A percentile compares a stretch with the other conserved stretches of the same genome.
Evolutionary conservation across 2,888 invertebrate genomes (phyloP).

Genomic region (Tiliacea aurago): DNA sequence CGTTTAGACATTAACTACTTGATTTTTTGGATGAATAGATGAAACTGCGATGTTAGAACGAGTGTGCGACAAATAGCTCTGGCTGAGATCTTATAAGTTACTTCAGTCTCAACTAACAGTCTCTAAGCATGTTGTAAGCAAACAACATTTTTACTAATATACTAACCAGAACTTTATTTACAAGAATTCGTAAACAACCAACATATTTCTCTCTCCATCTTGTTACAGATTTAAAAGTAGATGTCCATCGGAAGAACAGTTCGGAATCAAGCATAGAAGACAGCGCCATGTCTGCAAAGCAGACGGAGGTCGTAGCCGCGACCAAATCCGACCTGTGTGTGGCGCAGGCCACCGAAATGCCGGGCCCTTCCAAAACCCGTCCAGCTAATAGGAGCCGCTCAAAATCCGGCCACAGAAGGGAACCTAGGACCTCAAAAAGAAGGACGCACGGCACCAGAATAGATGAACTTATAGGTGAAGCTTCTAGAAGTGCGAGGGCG

Average conservation of each 20-base stretch:
- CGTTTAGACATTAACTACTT: neutral
- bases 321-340: slow-evolving; percentile 86
- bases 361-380: slow-evolving; percentile 81
- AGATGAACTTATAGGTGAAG: slow-evolving; percentile 84
- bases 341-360: slow-evolving; percentile 74
- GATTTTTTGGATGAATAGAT: neutral
- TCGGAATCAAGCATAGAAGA: slow-evolving; percentile 96
- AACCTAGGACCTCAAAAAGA: slow-evolving; percentile 79
- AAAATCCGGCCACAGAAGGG: slow-evolving; percentile 80
- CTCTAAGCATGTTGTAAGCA: neutral
- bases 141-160: neutral
- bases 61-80: neutral
- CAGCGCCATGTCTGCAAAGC: slow-evolving; percentile 87
- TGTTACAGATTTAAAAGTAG: slow-evolving; percentile 95
- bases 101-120: neutral
- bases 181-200: neutral
- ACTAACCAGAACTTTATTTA: neutral
- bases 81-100: neutral
- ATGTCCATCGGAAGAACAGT: slow-evolving; percentile 97
- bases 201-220: slow-evolving; percentile 23
- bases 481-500: slow-evolving; percentile 75
- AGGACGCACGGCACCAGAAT: slow-evolving; percentile 81
- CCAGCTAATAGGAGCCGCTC: slow-evolving; percentile 78
- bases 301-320: slow-evolving; percentile 78
- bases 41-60: neutral